Evolutionary conservation across 2,888 invertebrate species (phyloP), one percentile per base, ranked within the genome.

Genomic region (Drosophila pseudotakahashii): DNA sequence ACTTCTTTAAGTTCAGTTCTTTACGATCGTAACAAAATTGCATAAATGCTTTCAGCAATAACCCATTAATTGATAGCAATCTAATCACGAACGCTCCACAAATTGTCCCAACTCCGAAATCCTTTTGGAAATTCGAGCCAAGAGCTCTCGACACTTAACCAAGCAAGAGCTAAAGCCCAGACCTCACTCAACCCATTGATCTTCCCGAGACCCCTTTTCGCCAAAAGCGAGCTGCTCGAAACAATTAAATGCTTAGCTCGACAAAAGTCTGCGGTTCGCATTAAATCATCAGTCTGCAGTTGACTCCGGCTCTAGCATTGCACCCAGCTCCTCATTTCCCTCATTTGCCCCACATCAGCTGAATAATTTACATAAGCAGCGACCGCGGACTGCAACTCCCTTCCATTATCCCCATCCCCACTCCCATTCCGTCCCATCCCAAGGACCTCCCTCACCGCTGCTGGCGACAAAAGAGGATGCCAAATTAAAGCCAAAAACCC

Each of bases 331-430:
- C 51, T 39, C 44, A 58, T 69, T 74, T 45, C 11, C 64, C 72
- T 72, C 60, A 34, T 48, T 48, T 48, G 11, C 34, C 68, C 47
- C 75, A 61, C 70, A 34, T 63, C 63, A 34, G 79, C 75, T 73
- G 82, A 88, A 83, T 83, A 88, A 83, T 83, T 83, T 83, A 85
- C 88, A 83, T 83, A 88, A 83, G 83, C 88, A 88, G 86, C 83
- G 62, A 73, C 80, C 85, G 53, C 88, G 81, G 78, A 73, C 80
- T 85, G 88, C 88, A 88, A 66, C 81, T 61, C 50, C 53, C 36
- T 26, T 41, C n/a, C 48, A 64, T 14, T 3, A 13, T 23, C 16
- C 14, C n/a, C 3, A 32, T 26, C 11, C 30, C 16, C 14, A n/a
- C 0, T 26, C 0, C 5, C 26, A 5, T 26, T 1, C 26, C 26